Evolutionary conservation across 2,797 vertebrate genomes (phyloP).

Genomic region (Sebastolobus alascanus): DNA sequence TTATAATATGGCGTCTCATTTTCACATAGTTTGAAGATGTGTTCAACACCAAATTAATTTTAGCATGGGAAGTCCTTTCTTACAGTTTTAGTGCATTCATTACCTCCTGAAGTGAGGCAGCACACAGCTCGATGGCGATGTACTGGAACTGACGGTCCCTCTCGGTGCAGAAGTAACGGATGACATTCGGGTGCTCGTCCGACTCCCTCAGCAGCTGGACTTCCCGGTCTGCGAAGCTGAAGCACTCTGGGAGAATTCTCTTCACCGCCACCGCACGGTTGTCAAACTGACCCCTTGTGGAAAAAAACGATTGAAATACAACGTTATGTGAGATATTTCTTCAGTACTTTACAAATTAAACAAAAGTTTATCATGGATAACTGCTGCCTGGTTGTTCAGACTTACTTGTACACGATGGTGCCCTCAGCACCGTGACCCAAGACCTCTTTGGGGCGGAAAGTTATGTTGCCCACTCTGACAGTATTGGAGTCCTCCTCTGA

Average conservation of each 20-base stretch:
- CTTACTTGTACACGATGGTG: conserved; percentile 97
- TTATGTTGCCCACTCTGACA: conserved; percentile 94
- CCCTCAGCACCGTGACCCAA: conserved; percentile 97
- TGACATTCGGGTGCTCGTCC: conserved; percentile 96
- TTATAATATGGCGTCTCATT: not conserved
- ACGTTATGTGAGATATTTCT: not conserved
- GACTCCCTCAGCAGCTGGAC: conserved; percentile 96
- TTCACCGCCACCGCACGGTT: conserved; percentile 95
- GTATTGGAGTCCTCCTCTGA: conserved; percentile 88
- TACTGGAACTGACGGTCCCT: conserved; percentile 98
- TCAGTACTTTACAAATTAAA: not conserved
- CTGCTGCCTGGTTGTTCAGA: not conserved
- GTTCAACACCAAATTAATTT: not conserved
- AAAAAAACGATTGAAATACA: conserved; percentile 31
- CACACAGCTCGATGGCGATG: conserved; percentile 97
- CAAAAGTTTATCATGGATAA: not conserved
- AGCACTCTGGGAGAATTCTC: conserved; percentile 97
- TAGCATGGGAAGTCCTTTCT: not conserved
- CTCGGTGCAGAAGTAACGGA: conserved; percentile 99
- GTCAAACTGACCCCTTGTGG: conserved; percentile 93
- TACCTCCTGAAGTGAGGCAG: conserved; percentile 95
- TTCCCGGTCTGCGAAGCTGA: conserved; percentile 97
- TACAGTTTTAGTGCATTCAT: not conserved
- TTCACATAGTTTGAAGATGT: not conserved
- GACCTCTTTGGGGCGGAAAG: conserved; percentile 92